phyloP scores from a whole-genome alignment of 2,888 invertebrate genomes.

The Philaethria dido region DNA sequence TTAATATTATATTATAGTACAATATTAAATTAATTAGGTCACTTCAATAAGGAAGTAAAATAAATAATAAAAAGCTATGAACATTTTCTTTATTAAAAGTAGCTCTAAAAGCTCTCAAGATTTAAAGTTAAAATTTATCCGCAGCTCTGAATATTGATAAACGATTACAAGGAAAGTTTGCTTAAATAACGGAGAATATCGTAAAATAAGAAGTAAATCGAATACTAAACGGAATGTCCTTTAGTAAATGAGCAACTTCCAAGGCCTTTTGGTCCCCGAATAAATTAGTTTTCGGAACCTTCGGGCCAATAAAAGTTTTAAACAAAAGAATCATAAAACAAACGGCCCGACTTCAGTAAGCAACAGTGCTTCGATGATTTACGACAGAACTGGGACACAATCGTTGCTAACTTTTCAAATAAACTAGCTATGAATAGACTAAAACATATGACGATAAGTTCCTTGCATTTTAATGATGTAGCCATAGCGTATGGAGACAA shows the following conservation, averaged over 20 bases:
- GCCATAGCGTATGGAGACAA: conserved; percentile 36
- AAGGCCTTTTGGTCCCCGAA: conserved; percentile 75
- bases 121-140: conserved; percentile 26
- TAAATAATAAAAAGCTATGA: conserved; percentile 11
- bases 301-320: conserved; percentile 81
- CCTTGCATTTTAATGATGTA: conserved; percentile 37
- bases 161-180: conserved; percentile 48
- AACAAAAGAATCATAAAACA: conserved; percentile 83
- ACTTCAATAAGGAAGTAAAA: not conserved
- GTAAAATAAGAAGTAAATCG: conserved; percentile 66
- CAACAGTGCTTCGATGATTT: conserved; percentile 79
- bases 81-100: conserved; percentile 8
- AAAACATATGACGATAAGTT: conserved; percentile 58
- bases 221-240: conserved; percentile 49
- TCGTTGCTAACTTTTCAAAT: conserved; percentile 75
- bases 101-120: conserved; percentile 17
- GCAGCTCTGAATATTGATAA: conserved; percentile 44
- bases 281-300: conserved; percentile 81
- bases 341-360: conserved; percentile 73
- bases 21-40: not conserved
- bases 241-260: conserved; percentile 65
- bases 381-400: conserved; percentile 73
- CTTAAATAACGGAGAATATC: conserved; percentile 59
- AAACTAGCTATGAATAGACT: conserved; percentile 72
- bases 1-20: not conserved